These are phyloP conservation scores for Hedya salicella DNA, from an alignment of 2,888 invertebrate species.

Conservation along the genomic window DNA sequence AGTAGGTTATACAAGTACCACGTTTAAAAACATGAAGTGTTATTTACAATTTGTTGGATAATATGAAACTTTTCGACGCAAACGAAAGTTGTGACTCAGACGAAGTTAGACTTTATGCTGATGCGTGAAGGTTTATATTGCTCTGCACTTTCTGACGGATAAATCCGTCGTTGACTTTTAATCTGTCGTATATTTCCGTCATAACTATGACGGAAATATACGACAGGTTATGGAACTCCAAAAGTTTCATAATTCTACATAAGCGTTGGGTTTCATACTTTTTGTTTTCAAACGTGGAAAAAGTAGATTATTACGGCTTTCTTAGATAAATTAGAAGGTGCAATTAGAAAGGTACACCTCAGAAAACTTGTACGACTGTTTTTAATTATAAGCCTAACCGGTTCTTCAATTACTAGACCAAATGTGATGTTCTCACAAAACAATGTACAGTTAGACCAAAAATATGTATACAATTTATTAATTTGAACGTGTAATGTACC, in stretches of 20 bases:
- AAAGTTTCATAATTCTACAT: not conserved
- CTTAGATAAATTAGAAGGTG: slow-evolving; percentile 40
- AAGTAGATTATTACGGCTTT: slow-evolving; percentile 37
- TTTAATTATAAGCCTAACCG: slow-evolving; percentile 7
- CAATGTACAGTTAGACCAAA: not conserved
- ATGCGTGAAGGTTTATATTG: no score
- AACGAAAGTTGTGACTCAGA: no score
- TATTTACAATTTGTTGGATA: not conserved
- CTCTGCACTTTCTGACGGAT: no score
- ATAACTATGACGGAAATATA: no score
- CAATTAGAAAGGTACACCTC: slow-evolving; percentile 14
- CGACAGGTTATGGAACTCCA: no score
- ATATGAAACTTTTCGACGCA: not conserved
- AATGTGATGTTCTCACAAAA: slow-evolving; percentile 14
- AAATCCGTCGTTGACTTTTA: no score
- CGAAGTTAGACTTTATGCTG: no score
- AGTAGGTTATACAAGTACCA: slow-evolving; percentile 22
- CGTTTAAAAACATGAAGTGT: slow-evolving; percentile 8
- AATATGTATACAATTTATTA: no score
- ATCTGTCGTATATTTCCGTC: no score
- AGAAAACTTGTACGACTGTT: slow-evolving; percentile 18
- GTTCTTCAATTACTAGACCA: not conserved
- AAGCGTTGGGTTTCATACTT: not conserved
- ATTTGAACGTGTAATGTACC: no score
- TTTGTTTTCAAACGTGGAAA: slow-evolving; percentile 16